These are phyloP conservation scores for Tenrec ecaudatus DNA, from an alignment of 2,113 vertebrate genomes.

Conservation along the genomic window DNA sequence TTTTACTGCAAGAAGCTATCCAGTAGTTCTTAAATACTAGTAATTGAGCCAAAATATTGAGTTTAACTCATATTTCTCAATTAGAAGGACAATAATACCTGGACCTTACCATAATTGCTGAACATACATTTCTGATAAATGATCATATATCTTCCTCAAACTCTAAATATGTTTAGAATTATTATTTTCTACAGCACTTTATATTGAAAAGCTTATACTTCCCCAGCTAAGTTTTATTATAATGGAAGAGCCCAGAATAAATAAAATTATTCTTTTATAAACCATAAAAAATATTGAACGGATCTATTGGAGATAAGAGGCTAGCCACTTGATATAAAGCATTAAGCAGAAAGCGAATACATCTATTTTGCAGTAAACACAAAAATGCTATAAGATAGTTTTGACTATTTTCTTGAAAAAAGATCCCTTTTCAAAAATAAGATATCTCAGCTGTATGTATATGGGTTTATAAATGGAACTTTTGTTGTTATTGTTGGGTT, in stretches of 20 bases:
- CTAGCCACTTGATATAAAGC: neutral
- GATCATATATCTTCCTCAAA: neutral
- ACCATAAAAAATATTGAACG: slow-evolving; percentile 21
- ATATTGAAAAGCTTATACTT: slow-evolving; percentile 21
- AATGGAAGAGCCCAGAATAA: slow-evolving; percentile 20
- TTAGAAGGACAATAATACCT: neutral
- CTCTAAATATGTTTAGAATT: slow-evolving; percentile 7
- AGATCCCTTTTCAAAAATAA: slow-evolving; percentile 23
- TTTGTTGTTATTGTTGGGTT: neutral
- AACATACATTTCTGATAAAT: slow-evolving; percentile 3
- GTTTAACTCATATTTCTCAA: neutral
- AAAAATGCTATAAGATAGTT: neutral
- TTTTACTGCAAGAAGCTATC: too few species aligned
- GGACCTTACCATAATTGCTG: neutral
- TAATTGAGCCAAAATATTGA: neutral
- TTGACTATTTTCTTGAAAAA: slow-evolving; percentile 33
- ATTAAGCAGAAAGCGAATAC: slow-evolving; percentile 9
- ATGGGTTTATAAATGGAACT: neutral
- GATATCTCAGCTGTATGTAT: neutral
- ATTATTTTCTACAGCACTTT: neutral
- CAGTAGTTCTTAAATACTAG: neutral
- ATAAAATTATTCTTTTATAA: slow-evolving; percentile 45
- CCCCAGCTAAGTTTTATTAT: neutral
- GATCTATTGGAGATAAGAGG: neutral
- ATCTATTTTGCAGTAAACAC: neutral